Evolutionary conservation across 2,888 invertebrate genomes (phyloP), one percentile per base, ranked within the genome.

Genomic region (Platerodrilus igneus): DNA sequence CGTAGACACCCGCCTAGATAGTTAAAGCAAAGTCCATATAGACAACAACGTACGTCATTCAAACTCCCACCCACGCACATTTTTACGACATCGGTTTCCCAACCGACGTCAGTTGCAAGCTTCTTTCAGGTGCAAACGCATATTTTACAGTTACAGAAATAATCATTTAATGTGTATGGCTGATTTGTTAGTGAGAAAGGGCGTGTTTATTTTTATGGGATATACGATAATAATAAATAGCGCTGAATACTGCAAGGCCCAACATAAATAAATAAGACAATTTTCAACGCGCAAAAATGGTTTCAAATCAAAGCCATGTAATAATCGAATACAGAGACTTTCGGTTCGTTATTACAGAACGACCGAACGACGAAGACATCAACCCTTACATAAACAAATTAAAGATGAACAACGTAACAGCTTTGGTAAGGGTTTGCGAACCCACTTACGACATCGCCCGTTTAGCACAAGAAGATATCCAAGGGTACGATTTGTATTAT

Each of bases 221-320:
- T 92, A n/a, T n/a, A n/a, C n/a, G n/a, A n/a, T 92, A 88, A 86
- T 87, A 79, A 86, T 91, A 83, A 91, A 91, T 83, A 92, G 91
- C 76, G 89, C 91, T 79, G 92, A 93, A 79, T 93, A 91, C 82
- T 93, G 93, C 86, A 91, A 91, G 83, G 92, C 92, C 74, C 93
- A 93, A 86, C 92, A 92, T 91, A 90, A 89, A 88, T 88, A 88
- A 83, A 37, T 42, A 29, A 22, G 20, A 2, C 3, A 18, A 9
- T 21, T 28, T 28, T 17, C 15, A 28, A 14, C 14, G 11, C 25
- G 11, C 25, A n/a, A n/a, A n/a, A n/a, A n/a, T n/a, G n/a, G n/a
- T n/a, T n/a, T n/a, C n/a, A n/a, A n/a, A n/a, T n/a, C n/a, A n/a
- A n/a, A n/a, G n/a, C n/a, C n/a, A n/a, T n/a, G 92, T 93, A 62